phyloP scores from a whole-genome alignment of 2,797 vertebrate species.

The Cetoscarus ocellatus region DNA sequence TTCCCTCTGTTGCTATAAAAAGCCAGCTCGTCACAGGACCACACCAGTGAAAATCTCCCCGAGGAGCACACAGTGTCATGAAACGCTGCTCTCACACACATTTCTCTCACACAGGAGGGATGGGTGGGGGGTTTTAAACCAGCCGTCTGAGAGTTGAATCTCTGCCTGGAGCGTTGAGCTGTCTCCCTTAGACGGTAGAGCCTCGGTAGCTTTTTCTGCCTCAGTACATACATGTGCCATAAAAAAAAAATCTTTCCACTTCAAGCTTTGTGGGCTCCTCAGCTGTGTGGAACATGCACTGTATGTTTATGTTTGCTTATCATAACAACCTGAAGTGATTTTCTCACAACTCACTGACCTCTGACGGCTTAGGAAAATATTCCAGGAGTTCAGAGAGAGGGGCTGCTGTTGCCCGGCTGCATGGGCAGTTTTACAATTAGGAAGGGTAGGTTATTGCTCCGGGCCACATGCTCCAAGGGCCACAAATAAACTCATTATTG shows the following conservation, averaged over 20 bases:
- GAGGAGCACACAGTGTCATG: slow-evolving; percentile 47
- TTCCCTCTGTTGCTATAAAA: slow-evolving; percentile 40
- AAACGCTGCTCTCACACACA: slow-evolving; percentile 43
- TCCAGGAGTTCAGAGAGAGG: slow-evolving; percentile 15
- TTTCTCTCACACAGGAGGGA: slow-evolving; percentile 8
- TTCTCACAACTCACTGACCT: slow-evolving; percentile 54
- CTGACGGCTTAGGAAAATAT: slow-evolving; percentile 26
- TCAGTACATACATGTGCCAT: slow-evolving; percentile 33
- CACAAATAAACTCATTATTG: too few relatives aligned
- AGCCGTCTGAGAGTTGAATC: slow-evolving; percentile 53
- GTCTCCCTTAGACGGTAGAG: slow-evolving; percentile 43
- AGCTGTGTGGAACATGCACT: slow-evolving; percentile 25
- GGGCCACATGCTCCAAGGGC: too few relatives aligned
- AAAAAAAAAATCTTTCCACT: slow-evolving; percentile 37
- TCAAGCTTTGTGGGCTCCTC: slow-evolving; percentile 26
- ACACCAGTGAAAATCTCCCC: slow-evolving; percentile 40
- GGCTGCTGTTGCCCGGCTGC: neutral
- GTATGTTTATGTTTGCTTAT: slow-evolving; percentile 56
- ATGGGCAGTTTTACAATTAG: too few relatives aligned
- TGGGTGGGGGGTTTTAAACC: slow-evolving; percentile 21
- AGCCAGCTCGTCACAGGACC: slow-evolving; percentile 25
- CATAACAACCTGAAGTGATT: slow-evolving; percentile 61
- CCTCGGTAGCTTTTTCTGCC: slow-evolving; percentile 34
- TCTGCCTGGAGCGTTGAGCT: slow-evolving; percentile 57
- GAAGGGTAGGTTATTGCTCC: too few relatives aligned